phyloP scores from a whole-genome alignment of 2,113 vertebrate genomes.

The Mesoclemmys tuberculata region DNA sequence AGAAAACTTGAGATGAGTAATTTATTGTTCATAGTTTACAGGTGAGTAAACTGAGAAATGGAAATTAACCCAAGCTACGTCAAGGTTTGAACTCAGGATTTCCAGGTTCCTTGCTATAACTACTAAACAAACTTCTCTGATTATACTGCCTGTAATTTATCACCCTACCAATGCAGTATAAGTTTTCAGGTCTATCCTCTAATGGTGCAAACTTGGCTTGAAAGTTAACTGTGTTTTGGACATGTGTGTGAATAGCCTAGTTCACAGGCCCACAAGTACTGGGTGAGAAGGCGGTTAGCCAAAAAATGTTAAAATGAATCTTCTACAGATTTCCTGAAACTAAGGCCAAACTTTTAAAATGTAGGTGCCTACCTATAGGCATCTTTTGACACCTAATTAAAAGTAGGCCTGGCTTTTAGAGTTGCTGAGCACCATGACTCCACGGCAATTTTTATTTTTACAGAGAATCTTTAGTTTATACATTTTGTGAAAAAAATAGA shows the following conservation, averaged over 20 bases:
- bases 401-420: not conserved
- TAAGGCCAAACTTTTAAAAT: not conserved
- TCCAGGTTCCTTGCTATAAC: constrained; percentile 38
- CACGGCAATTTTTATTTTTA: not conserved
- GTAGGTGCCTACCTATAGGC: not conserved
- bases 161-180: constrained; percentile 10
- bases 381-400: not conserved
- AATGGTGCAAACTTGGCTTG: constrained; percentile 52
- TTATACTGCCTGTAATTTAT: constrained; percentile 54
- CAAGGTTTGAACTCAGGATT: constrained; percentile 47
- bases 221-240: not conserved
- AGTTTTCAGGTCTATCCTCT: constrained; percentile 50
- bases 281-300: not conserved
- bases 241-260: not conserved
- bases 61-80: constrained; percentile 40
- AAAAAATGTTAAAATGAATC: not conserved
- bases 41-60: constrained; percentile 40
- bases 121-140: not conserved
- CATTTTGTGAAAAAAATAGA: not conserved
- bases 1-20: constrained; percentile 26
- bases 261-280: constrained; percentile 34
- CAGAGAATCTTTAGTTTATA: not conserved
- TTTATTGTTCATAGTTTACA: constrained; percentile 44
- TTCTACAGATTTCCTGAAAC: constrained; percentile 13
- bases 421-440: not conserved